Conservation (phyloP, 2,888 invertebrate genomes). For the Bibio marci region DNA sequence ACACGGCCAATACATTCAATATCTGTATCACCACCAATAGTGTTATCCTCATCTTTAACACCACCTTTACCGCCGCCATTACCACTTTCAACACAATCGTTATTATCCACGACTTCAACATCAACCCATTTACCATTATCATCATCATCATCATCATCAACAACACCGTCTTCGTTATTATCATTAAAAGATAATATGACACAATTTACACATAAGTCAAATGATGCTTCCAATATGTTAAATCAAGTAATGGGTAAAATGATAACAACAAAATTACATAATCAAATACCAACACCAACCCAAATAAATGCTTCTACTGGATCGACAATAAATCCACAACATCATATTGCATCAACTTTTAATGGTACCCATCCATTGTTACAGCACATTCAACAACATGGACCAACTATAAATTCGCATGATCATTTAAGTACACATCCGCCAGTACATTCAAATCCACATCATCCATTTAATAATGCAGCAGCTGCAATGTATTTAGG, state of each 20-base stretch:
- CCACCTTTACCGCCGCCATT: slow-evolving; percentile 19
- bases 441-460: slow-evolving; percentile 36
- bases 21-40: slow-evolving; percentile 14
- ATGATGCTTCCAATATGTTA: slow-evolving; percentile 34
- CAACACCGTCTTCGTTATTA: slow-evolving; percentile 15
- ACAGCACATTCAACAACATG: slow-evolving; percentile 34
- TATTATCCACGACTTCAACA: slow-evolving; percentile 14
- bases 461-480: slow-evolving; percentile 42
- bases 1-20: slow-evolving; percentile 32
- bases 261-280: slow-evolving; percentile 44
- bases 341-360: slow-evolving; percentile 40
- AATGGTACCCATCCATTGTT: slow-evolving; percentile 39
- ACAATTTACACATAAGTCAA: slow-evolving; percentile 17
- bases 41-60: slow-evolving; percentile 35
- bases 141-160: no score
- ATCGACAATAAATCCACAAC: slow-evolving; percentile 10
- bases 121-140: no score
- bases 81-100: slow-evolving; percentile 26
- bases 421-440: slow-evolving; percentile 24
- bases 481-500: slow-evolving; percentile 59
- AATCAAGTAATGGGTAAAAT: slow-evolving; percentile 49
- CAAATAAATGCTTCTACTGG: no score
- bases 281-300: slow-evolving; percentile 19
- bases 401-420: slow-evolving; percentile 13
- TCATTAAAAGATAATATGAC: slow-evolving; percentile 12